phyloP scores from a whole-genome alignment of 2,888 invertebrate species.

The Ectemnius lituratus region DNA sequence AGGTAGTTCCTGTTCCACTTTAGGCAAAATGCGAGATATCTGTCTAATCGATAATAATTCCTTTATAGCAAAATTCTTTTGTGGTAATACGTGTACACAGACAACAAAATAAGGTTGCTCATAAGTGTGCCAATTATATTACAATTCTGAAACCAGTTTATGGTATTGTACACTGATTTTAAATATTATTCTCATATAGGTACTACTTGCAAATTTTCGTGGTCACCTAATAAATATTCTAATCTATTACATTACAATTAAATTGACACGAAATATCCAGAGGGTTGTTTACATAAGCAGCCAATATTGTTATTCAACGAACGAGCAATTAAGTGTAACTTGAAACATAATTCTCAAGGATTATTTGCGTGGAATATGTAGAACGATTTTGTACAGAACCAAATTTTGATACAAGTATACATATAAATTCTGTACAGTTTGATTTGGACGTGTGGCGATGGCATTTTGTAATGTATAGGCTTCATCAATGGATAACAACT shows the following conservation, averaged over 20 bases:
- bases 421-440: constrained; percentile 54
- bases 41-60: too few species aligned
- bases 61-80: too few species aligned
- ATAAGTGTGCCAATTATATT: too few species aligned
- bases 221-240: constrained; percentile 36
- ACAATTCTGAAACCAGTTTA: too few species aligned
- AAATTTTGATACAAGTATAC: constrained; percentile 52
- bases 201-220: constrained; percentile 12
- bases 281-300: neutral
- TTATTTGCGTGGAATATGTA: constrained; percentile 42
- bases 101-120: too few species aligned
- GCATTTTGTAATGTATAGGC: constrained; percentile 36
- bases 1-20: too few species aligned
- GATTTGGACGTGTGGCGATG: constrained; percentile 38
- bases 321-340: constrained; percentile 15
- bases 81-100: too few species aligned
- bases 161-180: too few species aligned
- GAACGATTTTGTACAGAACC: constrained; percentile 49
- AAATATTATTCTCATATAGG: too few species aligned
- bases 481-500: constrained; percentile 31
- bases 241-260: constrained; percentile 23
- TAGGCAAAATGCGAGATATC: too few species aligned
- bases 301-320: constrained; percentile 15
- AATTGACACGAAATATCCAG: constrained; percentile 6
- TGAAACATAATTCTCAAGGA: constrained; percentile 25